phyloP scores from a whole-genome alignment of 2,113 vertebrate species.

The Smithornis capensis region DNA sequence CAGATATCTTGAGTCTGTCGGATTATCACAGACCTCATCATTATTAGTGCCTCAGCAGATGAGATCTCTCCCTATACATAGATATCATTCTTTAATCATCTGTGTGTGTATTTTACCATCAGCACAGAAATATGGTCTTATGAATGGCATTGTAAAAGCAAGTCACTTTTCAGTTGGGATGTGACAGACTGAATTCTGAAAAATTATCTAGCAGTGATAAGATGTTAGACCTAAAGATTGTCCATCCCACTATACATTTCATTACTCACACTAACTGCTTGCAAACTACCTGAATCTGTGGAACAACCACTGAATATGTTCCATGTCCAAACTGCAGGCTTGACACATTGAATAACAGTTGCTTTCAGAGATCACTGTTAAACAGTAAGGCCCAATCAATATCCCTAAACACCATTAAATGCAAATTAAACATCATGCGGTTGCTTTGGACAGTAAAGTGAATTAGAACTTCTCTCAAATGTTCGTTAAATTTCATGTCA shows the following conservation, averaged over 20 bases:
- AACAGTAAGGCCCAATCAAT: neutral
- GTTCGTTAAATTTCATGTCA: neutral
- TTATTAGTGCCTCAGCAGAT: conserved; percentile 38
- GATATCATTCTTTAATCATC: conserved; percentile 9
- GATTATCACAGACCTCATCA: conserved; percentile 52
- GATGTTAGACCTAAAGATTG: neutral
- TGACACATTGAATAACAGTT: accelerated
- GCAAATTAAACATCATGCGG: neutral
- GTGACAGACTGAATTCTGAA: neutral
- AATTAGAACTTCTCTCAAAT: neutral
- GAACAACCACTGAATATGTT: neutral
- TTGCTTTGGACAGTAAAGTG: neutral
- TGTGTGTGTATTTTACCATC: conserved; percentile 1
- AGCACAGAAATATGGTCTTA: neutral
- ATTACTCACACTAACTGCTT: neutral
- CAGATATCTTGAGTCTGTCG: neutral
- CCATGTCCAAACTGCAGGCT: neutral
- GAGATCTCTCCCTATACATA: neutral
- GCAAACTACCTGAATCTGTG: neutral
- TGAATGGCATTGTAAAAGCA: neutral
- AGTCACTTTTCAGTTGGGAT: neutral
- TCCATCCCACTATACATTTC: neutral
- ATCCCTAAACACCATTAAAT: neutral
- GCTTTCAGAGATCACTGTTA: neutral
- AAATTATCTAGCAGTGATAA: neutral